These are phyloP conservation scores for Cryptus viduatorius DNA, from an alignment of 2,888 invertebrate species.

Conservation along the genomic window DNA sequence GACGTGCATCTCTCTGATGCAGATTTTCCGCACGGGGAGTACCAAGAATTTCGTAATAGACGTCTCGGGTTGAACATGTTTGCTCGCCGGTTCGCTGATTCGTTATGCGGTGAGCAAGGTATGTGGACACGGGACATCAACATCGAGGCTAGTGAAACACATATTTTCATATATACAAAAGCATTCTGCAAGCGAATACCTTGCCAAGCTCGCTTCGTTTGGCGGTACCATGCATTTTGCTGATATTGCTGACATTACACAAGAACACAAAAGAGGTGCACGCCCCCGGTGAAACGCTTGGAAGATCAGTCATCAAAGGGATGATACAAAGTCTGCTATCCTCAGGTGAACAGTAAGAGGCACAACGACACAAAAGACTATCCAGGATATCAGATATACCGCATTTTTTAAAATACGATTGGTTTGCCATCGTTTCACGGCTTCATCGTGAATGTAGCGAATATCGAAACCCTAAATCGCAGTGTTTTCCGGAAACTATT, in stretches of 20 bases:
- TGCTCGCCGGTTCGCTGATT: too few species aligned
- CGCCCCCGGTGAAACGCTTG: background rate
- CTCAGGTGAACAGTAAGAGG: background rate
- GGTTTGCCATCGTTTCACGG: too few species aligned
- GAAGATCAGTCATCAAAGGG: constrained; percentile 5
- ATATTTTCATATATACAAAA: constrained; percentile 48
- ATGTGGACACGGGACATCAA: background rate
- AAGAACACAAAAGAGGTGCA: background rate
- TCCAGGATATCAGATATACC: too few species aligned
- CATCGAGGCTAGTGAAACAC: constrained; percentile 18
- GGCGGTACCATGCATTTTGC: background rate
- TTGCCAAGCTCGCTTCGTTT: background rate
- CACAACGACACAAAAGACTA: too few species aligned
- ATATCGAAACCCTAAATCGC: too few species aligned
- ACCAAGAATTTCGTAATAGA: constrained; percentile 51
- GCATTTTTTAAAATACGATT: too few species aligned
- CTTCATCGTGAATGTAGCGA: too few species aligned
- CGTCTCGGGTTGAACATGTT: too few species aligned
- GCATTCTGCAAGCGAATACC: constrained; percentile 5
- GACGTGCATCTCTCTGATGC: constrained; percentile 6
- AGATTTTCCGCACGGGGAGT: constrained; percentile 64
- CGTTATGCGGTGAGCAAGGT: background rate
- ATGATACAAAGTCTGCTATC: background rate
- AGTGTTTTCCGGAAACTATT: too few species aligned
- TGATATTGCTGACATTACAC: background rate